phyloP scores from a whole-genome alignment of 2,888 invertebrate species.

The Drosophila infuscata region DNA sequence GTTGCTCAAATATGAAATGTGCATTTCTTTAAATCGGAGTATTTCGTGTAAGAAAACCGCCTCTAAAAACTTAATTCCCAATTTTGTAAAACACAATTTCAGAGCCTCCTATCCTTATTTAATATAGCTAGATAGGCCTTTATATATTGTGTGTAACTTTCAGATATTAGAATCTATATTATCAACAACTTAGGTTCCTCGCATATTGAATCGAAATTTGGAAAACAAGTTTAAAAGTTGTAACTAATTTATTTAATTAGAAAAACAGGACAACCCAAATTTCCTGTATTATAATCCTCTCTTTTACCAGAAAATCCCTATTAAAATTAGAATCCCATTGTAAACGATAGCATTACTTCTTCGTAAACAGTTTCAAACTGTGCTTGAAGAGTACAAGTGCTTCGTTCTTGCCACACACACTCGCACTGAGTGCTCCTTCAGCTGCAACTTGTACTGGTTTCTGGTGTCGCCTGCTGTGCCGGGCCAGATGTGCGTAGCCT shows the following conservation, averaged over 20 bases:
- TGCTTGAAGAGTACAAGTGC: constrained; percentile 45
- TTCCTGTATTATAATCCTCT: not conserved
- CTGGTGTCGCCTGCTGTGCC: constrained; percentile 65
- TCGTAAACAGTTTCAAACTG: not conserved
- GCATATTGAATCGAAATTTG: not conserved
- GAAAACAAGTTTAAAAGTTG: not conserved
- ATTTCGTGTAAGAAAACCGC: not conserved
- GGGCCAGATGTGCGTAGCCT: constrained; percentile 61
- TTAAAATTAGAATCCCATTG: not conserved
- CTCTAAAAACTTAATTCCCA: not conserved
- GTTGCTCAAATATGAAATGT: not conserved
- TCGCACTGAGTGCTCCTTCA: not conserved
- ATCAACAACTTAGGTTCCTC: not conserved
- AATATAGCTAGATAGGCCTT: not conserved
- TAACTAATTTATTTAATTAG: not conserved
- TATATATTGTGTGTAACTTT: not conserved
- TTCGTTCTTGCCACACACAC: constrained; percentile 27
- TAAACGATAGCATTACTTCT: not conserved
- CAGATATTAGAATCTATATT: not conserved
- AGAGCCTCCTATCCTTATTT: not conserved
- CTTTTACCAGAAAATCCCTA: not conserved
- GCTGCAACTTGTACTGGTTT: constrained; percentile 42
- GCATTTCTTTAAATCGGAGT: fast-evolving
- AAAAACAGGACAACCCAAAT: not conserved
- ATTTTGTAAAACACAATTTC: not conserved